Percentiles rank a stretch among this genome's conserved stretches.
phyloP scores from a whole-genome alignment of 2,797 vertebrate species.

The Gobionotothen gibberifrons region DNA sequence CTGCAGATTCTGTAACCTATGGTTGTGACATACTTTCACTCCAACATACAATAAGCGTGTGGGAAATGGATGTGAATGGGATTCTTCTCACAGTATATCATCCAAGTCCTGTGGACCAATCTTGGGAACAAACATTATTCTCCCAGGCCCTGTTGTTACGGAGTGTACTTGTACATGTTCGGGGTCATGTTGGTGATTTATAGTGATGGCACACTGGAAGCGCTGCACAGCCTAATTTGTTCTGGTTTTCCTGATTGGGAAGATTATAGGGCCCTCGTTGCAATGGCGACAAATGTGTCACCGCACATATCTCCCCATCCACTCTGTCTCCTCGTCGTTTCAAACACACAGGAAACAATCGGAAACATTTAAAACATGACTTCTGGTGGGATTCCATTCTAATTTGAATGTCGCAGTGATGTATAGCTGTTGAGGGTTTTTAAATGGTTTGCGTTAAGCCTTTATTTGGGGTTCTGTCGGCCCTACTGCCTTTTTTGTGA shows the following conservation, averaged over 20 bases:
- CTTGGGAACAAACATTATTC: conserved; percentile 75
- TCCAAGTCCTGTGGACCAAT: conserved; percentile 46
- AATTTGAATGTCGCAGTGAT: conserved; percentile 37
- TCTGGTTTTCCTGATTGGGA: conserved; percentile 68
- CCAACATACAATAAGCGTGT: conserved; percentile 62
- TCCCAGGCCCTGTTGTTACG: conserved; percentile 70
- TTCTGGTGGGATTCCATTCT: conserved; percentile 35
- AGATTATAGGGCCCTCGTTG: conserved; percentile 71
- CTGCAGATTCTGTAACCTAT: conserved; percentile 48
- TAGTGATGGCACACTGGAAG: conserved; percentile 62
- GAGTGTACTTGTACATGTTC: conserved; percentile 35
- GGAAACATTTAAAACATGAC: conserved; percentile 46
- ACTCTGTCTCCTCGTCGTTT: conserved; percentile 60
- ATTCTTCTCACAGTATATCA: conserved; percentile 83
- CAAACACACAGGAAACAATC: conserved; percentile 63
- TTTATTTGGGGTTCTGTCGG: conserved; percentile 40
- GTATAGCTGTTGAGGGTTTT: conserved; percentile 28
- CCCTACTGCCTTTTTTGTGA: conserved; percentile 32
- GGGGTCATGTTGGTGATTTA: conserved; percentile 66
- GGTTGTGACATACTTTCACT: conserved; percentile 57
- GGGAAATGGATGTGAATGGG: conserved; percentile 65
- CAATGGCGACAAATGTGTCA: conserved; percentile 68
- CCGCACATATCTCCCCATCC: conserved; percentile 62
- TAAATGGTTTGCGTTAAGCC: conserved; percentile 34
- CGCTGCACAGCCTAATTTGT: conserved; percentile 70